Conservation (phyloP, 2,113 vertebrate genomes). For the Pitta sordida region DNA sequence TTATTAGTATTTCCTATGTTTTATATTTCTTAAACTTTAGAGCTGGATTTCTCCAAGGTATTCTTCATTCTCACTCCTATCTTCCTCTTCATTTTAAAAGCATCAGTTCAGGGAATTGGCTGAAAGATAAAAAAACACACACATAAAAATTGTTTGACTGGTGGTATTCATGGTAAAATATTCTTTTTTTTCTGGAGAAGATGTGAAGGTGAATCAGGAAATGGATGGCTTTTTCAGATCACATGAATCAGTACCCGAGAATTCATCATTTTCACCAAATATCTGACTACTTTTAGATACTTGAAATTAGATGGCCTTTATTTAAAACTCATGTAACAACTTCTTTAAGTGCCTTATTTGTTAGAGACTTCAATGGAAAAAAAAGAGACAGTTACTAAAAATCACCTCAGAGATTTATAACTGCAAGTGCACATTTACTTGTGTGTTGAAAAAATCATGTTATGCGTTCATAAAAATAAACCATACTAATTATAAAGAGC, state of each 20-base stretch:
- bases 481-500: not conserved
- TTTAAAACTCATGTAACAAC: not conserved
- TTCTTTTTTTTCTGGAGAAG: not conserved
- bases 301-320: not conserved
- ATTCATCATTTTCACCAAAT: slow-evolving; percentile 77
- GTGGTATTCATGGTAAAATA: not conserved
- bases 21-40: not conserved
- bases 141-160: slow-evolving; percentile 8
- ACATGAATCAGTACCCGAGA: slow-evolving; percentile 71
- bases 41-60: not conserved
- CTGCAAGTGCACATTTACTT: not conserved
- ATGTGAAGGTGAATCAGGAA: slow-evolving; percentile 78
- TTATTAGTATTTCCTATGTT: not conserved
- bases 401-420: not conserved
- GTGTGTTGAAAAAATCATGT: not conserved
- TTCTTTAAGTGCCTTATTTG: not conserved
- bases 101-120: not conserved
- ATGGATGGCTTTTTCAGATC: slow-evolving; percentile 80
- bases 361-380: not conserved
- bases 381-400: not conserved
- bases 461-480: not conserved
- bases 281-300: not conserved
- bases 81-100: not conserved
- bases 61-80: not conserved
- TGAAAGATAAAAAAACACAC: slow-evolving; percentile 38